Conservation (phyloP, 2,113 vertebrate genomes). For the Donacobius atricapilla region DNA sequence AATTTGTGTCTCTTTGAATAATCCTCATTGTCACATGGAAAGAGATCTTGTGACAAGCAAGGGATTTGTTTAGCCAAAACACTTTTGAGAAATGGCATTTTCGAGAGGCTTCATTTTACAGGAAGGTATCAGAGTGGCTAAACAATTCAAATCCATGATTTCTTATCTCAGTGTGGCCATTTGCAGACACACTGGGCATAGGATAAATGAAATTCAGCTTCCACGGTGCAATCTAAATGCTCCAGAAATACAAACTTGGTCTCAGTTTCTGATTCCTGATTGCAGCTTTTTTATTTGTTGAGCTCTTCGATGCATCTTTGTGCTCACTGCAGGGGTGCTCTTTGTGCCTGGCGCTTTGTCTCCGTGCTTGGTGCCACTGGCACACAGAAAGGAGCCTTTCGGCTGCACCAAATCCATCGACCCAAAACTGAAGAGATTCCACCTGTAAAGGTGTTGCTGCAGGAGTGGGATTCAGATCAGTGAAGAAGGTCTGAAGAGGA, state of each 20-base stretch:
- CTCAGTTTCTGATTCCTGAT: background rate
- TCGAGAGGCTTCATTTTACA: background rate
- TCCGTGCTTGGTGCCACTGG: background rate
- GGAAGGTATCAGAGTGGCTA: background rate
- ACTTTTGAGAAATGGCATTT: background rate
- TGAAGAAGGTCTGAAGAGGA: background rate
- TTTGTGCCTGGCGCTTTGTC: background rate
- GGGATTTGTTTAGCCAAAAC: background rate
- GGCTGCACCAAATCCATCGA: background rate
- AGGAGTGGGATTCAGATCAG: accelerated
- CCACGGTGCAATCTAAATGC: background rate
- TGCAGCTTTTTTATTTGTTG: background rate
- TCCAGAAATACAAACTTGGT: background rate
- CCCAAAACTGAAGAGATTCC: background rate
- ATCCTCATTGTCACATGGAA: background rate
- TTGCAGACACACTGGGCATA: background rate
- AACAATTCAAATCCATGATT: background rate
- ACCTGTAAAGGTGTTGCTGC: background rate
- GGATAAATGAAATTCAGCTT: background rate
- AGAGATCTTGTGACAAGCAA: background rate
- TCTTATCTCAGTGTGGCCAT: background rate
- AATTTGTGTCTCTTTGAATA: conserved; percentile 20
- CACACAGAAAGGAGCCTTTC: background rate
- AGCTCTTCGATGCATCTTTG: background rate
- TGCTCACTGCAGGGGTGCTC: background rate